phyloP scores from a whole-genome alignment of 1,140 invertebrate species.

The Drosophila saltans region DNA sequence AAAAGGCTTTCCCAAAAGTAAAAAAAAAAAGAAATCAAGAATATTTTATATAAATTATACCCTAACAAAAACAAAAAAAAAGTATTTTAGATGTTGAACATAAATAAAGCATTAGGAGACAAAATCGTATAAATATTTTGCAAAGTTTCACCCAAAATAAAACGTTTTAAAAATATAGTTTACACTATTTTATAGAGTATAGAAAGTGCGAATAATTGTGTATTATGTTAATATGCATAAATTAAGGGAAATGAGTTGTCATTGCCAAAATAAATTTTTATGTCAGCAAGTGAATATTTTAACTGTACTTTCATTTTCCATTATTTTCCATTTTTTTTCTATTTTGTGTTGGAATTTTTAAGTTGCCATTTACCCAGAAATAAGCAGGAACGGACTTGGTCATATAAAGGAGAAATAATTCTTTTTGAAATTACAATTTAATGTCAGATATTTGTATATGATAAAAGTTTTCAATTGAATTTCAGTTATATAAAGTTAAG shows the following conservation, averaged over 20 bases:
- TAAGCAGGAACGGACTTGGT: too few species aligned
- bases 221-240: not conserved
- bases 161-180: too few species aligned
- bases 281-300: not conserved
- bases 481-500: too few species aligned
- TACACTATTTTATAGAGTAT: not conserved
- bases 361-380: constrained; percentile 3
- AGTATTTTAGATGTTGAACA: too few species aligned
- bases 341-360: not conserved
- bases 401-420: too few species aligned
- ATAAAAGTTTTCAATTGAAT: too few species aligned
- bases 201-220: not conserved
- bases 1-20: constrained; percentile 8
- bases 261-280: not conserved
- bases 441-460: too few species aligned
- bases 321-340: not conserved
- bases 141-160: too few species aligned
- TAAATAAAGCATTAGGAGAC: too few species aligned
- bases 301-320: not conserved
- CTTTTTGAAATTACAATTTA: too few species aligned
- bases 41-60: not conserved
- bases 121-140: too few species aligned
- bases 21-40: not conserved
- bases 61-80: not conserved
- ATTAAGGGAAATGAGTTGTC: constrained; percentile 1